Evolutionary conservation across 1,140 invertebrate species (phyloP).

Genomic region (Scaptomyza montana): DNA sequence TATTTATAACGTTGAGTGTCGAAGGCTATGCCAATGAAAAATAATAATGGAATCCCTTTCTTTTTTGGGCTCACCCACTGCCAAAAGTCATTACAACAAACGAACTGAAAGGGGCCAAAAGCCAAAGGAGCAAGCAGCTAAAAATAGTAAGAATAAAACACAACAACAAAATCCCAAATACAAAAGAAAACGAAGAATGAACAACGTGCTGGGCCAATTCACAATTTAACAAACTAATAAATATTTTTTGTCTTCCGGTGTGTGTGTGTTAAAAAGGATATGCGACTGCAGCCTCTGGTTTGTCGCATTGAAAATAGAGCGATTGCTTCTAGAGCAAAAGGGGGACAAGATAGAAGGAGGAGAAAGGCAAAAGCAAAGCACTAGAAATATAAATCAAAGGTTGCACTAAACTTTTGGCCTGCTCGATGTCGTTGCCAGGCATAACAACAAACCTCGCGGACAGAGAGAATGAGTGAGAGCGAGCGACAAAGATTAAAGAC

Average conservation of each 20-base stretch:
- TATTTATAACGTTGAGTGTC: slow-evolving; percentile 7
- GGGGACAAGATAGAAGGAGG: no score
- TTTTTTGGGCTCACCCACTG: slow-evolving; percentile 19
- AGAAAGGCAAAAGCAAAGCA: slow-evolving; percentile 9
- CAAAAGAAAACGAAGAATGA: slow-evolving; percentile 23
- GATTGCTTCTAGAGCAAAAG: slow-evolving; percentile 51
- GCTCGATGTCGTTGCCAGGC: slow-evolving; percentile 80
- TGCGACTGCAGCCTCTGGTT: slow-evolving; percentile 34
- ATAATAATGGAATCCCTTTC: slow-evolving; percentile 65
- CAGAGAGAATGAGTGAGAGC: slow-evolving; percentile 12
- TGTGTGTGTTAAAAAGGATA: slow-evolving; percentile 41
- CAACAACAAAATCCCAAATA: slow-evolving; percentile 42
- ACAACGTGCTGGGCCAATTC: slow-evolving; percentile 63
- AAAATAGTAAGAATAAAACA: slow-evolving; percentile 1
- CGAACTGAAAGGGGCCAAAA: slow-evolving; percentile 49
- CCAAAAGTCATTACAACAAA: slow-evolving; percentile 63
- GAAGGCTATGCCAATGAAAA: slow-evolving; percentile 67
- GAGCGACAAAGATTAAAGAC: neutral
- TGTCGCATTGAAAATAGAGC: slow-evolving; percentile 68
- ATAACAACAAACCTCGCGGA: slow-evolving; percentile 70
- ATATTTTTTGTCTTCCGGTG: slow-evolving; percentile 80
- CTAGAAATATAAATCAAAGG: slow-evolving; percentile 82
- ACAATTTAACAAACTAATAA: slow-evolving; percentile 84
- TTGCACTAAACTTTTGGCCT: slow-evolving; percentile 80
- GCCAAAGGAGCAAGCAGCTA: slow-evolving; percentile 23